phyloP scores from a whole-genome alignment of 2,113 vertebrate genomes.

The Apteryx owenii region DNA sequence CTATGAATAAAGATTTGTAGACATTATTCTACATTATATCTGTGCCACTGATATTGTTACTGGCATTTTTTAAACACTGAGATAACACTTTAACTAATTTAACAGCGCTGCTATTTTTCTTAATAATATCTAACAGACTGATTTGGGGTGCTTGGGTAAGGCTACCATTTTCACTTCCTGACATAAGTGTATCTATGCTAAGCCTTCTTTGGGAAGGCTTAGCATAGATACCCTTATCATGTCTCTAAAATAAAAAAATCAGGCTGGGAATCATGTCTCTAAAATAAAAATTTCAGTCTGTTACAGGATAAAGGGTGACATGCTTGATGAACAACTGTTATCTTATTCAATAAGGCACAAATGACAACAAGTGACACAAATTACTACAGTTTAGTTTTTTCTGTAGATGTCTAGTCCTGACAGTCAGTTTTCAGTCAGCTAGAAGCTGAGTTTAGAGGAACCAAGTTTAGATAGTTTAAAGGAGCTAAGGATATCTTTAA shows the following conservation, averaged over 20 bases:
- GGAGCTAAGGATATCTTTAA: background rate
- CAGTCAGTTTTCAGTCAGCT: background rate
- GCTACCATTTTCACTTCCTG: background rate
- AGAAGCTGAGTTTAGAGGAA: background rate
- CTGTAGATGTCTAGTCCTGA: background rate
- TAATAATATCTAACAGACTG: background rate
- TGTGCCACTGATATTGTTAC: background rate
- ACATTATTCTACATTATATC: background rate
- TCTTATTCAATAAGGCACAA: background rate
- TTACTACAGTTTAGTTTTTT: background rate
- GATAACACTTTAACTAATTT: background rate
- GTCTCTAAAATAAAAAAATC: too few relatives aligned
- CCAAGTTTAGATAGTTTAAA: background rate
- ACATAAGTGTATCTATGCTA: background rate
- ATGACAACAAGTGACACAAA: background rate
- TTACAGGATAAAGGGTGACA: background rate
- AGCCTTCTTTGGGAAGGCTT: too few relatives aligned
- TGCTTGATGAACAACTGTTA: background rate
- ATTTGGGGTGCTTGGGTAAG: background rate
- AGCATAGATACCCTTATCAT: too few relatives aligned
- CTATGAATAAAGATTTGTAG: background rate
- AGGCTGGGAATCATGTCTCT: background rate
- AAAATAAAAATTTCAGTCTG: background rate
- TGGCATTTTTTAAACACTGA: background rate
- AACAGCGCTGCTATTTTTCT: background rate